Conservation (phyloP, 2,888 invertebrate genomes). For the Drosophila aldrichi region DNA sequence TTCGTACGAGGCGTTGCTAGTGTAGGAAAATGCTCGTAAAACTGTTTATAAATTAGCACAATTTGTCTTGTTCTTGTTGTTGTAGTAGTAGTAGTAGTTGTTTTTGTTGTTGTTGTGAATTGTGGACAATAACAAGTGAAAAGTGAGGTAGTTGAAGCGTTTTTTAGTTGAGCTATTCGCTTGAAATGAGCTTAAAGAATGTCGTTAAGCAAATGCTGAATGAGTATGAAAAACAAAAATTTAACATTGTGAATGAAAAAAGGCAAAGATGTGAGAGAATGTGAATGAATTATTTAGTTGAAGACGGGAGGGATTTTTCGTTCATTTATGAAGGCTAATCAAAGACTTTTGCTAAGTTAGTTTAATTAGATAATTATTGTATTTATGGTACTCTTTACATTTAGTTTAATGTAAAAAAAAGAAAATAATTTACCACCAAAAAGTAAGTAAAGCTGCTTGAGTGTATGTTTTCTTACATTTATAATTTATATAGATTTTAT, state of each 20-base stretch:
- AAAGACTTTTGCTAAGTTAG: neutral
- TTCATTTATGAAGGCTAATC: neutral
- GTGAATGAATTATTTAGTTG: neutral
- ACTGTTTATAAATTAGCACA: constrained; percentile 65
- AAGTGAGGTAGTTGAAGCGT: constrained; percentile 8
- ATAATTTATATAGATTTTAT: too few species aligned
- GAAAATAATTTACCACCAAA: too few species aligned
- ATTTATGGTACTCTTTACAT: neutral
- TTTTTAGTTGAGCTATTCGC: neutral
- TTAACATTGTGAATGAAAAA: neutral
- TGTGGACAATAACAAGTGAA: constrained; percentile 21
- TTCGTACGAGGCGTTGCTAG: constrained; percentile 12
- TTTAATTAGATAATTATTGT: neutral
- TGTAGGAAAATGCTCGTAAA: constrained; percentile 48
- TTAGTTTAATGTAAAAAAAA: neutral
- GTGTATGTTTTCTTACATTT: neutral
- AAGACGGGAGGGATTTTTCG: too few species aligned
- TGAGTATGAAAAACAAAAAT: neutral
- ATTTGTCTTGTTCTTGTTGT: constrained; percentile 45
- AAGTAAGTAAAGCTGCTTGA: neutral
- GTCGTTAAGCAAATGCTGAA: neutral
- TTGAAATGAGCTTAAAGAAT: neutral
- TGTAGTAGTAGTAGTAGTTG: constrained; percentile 12
- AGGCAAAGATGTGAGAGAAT: too few species aligned
- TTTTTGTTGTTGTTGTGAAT: constrained; percentile 19